Base-by-base conservation (phyloP, 2,888 invertebrate species). In the Pogonocherus hispidulus region DNA sequence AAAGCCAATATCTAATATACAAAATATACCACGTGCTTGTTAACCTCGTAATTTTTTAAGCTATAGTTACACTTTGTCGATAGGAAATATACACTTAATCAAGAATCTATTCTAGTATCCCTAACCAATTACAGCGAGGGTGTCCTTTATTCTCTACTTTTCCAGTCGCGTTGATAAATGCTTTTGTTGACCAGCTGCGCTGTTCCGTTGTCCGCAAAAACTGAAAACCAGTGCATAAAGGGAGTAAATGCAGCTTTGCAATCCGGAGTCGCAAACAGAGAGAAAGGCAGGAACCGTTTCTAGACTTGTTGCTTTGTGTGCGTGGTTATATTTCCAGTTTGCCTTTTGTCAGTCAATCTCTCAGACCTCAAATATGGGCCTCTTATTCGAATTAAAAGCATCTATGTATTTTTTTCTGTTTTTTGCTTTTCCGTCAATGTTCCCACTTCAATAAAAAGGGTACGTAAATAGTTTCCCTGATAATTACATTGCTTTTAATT, bases 261-360 rank as follows among this genome's bases (percentile, higher is more conserved):
- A 18, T 16, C 52, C 32, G 27, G 32, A 35, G 9, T 18, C 0
- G 52, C 52, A 35, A 54, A 54, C 9, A 54, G 8, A 54, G 32
- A n/a, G n/a, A 32, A 32, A 32, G n/a, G 27, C 18, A 9, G 35
- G 18, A n/a, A n/a, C 32, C 32, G 18, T 3, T 54, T 19, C 2
- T 9, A 54, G 32, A 54, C 52, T 54, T 54, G 49, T 51, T 51
- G 52, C 52, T 54, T 54, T 54, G 35, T 54, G 52, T 54, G 32
- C 32, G 32, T 2, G n/a, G n/a, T n/a, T 11, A 32, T 11, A 11
- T 11, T 32, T 32, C 32, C 32, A 11, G 32, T 32, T 32, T 23
- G 49, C 49, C 49, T 51, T 51, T 51, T 51, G 23, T 49, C 49
- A 51, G 23, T 51, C 23, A 51, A 51, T 51, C 49, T 51, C 14